Evolutionary conservation across 2,888 invertebrate genomes (phyloP).

Genomic region (Masnerella sp.): DNA sequence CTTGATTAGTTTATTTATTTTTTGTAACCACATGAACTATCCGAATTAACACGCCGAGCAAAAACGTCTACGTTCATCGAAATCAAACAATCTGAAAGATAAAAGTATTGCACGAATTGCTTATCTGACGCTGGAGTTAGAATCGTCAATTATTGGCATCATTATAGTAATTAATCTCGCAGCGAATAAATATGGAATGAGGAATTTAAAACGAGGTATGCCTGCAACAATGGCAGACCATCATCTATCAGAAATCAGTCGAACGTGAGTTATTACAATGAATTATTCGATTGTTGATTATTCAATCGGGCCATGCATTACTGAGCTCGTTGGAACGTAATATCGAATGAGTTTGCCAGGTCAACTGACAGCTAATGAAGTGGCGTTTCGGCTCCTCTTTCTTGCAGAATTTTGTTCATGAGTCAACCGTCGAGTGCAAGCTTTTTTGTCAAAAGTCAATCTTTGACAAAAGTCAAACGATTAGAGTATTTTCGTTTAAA

Average conservation of each 20-base stretch:
- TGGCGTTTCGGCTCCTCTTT: conserved; percentile 2
- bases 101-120: too few species aligned
- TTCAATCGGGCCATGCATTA: conserved; percentile 29
- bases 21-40: conserved; percentile 19
- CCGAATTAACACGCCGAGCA: too few species aligned
- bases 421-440: too few species aligned
- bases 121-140: too few species aligned
- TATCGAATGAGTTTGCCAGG: conserved; percentile 24
- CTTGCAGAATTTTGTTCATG: conserved; percentile 15
- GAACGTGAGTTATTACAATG: conserved; percentile 44
- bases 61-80: too few species aligned
- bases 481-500: too few species aligned
- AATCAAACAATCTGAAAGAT: too few species aligned
- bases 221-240: conserved; percentile 13
- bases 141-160: conserved; percentile 11
- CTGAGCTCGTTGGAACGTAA: conserved; percentile 31
- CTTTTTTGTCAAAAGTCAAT: too few species aligned
- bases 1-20: conserved; percentile 39
- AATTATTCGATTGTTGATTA: conserved; percentile 43
- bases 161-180: conserved; percentile 21
- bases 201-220: conserved; percentile 20
- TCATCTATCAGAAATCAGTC: conserved; percentile 27
- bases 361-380: conserved; percentile 28
- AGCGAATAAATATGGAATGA: conserved; percentile 2
- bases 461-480: too few species aligned